Conservation (phyloP, 2,888 invertebrate genomes). For the Sinotaia quadrata region DNA sequence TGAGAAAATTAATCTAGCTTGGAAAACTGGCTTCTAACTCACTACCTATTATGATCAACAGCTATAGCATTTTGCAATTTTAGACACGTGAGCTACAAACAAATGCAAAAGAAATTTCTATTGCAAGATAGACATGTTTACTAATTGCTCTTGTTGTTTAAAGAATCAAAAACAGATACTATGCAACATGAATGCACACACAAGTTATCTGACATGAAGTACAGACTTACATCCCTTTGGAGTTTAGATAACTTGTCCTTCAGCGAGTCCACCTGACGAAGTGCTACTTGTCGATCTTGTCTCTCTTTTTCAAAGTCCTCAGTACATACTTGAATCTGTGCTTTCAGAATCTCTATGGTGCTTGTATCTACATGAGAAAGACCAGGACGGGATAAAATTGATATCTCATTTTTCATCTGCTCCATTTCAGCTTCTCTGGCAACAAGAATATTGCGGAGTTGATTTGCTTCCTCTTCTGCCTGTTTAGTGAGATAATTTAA, state of each 20-base stretch:
- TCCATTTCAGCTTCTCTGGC: conserved; percentile 25
- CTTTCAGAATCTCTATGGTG: conserved; percentile 54
- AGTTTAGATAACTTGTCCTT: conserved; percentile 46
- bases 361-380: conserved; percentile 21
- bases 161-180: not conserved
- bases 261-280: conserved; percentile 45
- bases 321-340: conserved; percentile 64
- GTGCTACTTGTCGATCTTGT: conserved; percentile 59
- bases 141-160: no score
- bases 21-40: no score
- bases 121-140: no score
- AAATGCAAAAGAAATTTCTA: no score
- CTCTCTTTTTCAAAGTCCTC: conserved; percentile 66
- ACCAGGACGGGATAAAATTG: conserved; percentile 32
- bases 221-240: conserved; percentile 44
- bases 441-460: conserved; percentile 4
- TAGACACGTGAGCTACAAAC: no score
- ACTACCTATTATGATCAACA: no score
- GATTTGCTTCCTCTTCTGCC: conserved; percentile 20
- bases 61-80: no score
- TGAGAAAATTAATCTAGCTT: no score
- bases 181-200: not conserved
- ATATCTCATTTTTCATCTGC: conserved; percentile 28
- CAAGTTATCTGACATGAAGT: not conserved
- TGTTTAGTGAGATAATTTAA: no score